Conservation (phyloP, 2,113 vertebrate genomes). For the Pungitius pungitius region DNA sequence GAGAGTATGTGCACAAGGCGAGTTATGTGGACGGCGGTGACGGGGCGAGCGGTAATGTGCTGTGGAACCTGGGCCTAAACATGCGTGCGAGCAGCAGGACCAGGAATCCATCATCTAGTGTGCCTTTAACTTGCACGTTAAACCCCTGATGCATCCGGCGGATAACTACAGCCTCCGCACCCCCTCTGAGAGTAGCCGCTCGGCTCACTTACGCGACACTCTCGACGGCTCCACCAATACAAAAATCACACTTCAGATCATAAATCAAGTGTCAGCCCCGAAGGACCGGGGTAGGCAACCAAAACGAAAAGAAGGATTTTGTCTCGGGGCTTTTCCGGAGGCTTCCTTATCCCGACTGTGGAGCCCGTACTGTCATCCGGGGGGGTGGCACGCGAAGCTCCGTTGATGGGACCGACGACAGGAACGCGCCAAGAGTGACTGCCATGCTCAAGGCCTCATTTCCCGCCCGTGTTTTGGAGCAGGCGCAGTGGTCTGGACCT, state of each 20-base stretch:
- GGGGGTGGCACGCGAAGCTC: conserved; percentile 35
- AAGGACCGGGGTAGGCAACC: conserved; percentile 39
- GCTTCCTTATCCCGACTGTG: conserved; percentile 50
- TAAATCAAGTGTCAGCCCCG: conserved; percentile 63
- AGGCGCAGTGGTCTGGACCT: conserved; percentile 17
- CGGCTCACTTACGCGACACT: conserved; percentile 55
- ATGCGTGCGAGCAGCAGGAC: conserved; percentile 26
- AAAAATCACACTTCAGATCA: conserved; percentile 71
- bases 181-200: conserved; percentile 42
- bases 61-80: conserved; percentile 43
- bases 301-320: conserved; percentile 53
- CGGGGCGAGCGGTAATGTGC: conserved; percentile 28
- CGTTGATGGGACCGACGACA: conserved; percentile 41
- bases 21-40: conserved; percentile 28
- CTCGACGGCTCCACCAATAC: conserved; percentile 51
- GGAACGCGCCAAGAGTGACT: conserved; percentile 23
- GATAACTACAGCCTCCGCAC: conserved; percentile 34
- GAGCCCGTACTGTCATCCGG: conserved; percentile 44
- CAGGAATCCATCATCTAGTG: conserved; percentile 42
- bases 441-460: conserved; percentile 1
- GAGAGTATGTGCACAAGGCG: conserved; percentile 8
- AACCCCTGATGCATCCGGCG: conserved; percentile 26
- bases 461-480: conserved; percentile 4
- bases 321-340: conserved; percentile 63
- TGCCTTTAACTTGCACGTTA: conserved; percentile 39